Evolutionary conservation across 2,888 invertebrate species (phyloP).

Genomic region (Andrena bucephala): DNA sequence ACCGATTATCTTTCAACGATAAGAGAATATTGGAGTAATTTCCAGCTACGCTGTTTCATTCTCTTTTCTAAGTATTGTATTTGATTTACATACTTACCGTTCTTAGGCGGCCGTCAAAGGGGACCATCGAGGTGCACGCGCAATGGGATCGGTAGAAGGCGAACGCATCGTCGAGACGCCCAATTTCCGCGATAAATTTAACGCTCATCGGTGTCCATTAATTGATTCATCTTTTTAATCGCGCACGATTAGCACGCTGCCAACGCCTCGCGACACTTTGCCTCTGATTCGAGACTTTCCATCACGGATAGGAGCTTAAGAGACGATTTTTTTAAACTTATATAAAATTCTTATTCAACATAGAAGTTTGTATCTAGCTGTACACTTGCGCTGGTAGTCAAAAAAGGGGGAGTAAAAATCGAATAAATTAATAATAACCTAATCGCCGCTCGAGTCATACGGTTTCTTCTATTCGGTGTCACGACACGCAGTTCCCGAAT

Average conservation of each 20-base stretch:
- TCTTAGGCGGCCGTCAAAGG: no score
- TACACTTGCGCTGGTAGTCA: constrained; percentile 1
- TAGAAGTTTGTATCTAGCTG: constrained; percentile 21
- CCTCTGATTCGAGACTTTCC: not conserved
- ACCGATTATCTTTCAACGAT: no score
- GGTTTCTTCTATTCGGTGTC: constrained; percentile 6
- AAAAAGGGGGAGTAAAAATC: constrained; percentile 18
- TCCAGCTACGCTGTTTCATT: no score
- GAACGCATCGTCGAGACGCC: not conserved
- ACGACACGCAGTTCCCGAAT: constrained; percentile 54
- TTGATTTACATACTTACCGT: no score
- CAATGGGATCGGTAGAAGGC: no score
- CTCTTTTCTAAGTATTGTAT: no score
- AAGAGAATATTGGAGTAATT: no score
- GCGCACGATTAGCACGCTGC: constrained; percentile 34
- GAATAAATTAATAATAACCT: constrained; percentile 33
- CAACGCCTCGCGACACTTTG: constrained; percentile 19
- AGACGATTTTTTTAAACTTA: constrained; percentile 26
- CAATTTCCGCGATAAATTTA: constrained; percentile 2
- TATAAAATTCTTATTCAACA: constrained; percentile 38
- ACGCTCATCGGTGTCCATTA: constrained; percentile 26
- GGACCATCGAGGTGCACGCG: no score
- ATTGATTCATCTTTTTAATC: constrained; percentile 29
- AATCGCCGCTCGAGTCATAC: not conserved
- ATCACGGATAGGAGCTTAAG: constrained; percentile 14